Evolutionary conservation across 2,113 vertebrate species (phyloP).

Genomic region (Aythya baeri): DNA sequence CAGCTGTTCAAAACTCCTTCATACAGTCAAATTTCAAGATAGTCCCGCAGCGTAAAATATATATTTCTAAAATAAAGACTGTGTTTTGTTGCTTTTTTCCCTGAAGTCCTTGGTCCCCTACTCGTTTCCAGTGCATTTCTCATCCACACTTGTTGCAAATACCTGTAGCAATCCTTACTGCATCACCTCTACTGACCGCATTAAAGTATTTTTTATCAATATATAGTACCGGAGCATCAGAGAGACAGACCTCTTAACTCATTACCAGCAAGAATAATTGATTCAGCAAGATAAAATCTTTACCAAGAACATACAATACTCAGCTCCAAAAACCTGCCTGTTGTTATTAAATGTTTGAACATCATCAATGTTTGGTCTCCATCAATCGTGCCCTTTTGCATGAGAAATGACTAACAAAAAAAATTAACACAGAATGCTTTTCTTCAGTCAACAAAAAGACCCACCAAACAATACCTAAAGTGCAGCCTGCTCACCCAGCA

Average conservation of each 20-base stretch:
- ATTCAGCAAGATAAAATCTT: background rate
- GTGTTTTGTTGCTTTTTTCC: background rate
- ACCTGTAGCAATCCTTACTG: background rate
- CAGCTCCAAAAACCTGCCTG: background rate
- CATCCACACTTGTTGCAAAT: constrained; percentile 15
- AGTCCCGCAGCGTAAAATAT: background rate
- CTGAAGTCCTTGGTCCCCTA: background rate
- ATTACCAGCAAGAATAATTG: background rate
- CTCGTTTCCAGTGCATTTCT: background rate
- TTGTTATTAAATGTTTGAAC: background rate
- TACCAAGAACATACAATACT: background rate
- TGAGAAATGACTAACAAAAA: background rate
- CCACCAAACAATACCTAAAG: background rate
- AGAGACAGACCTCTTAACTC: background rate
- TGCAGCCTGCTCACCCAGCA: background rate
- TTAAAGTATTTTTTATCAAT: background rate
- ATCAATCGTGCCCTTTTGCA: background rate
- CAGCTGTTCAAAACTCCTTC: background rate
- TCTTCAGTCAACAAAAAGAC: background rate
- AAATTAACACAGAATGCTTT: background rate
- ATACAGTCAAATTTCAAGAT: background rate
- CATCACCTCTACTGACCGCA: background rate
- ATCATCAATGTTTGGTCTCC: background rate
- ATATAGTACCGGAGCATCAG: background rate
- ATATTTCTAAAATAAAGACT: background rate